Evolutionary conservation across 2,888 invertebrate species (phyloP).

Genomic region (Calameuta pallipes): DNA sequence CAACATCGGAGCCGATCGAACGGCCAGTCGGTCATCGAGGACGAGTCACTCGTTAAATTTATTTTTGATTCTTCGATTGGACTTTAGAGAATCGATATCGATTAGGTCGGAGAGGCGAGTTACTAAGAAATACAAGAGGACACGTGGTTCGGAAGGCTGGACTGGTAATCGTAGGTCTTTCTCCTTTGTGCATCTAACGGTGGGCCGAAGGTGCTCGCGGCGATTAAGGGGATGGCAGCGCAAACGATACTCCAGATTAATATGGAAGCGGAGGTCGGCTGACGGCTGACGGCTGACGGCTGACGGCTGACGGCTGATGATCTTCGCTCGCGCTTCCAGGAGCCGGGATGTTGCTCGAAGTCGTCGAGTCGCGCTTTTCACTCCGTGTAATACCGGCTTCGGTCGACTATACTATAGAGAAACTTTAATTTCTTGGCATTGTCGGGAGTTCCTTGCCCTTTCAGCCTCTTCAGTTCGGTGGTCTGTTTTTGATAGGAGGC

Average conservation of each 20-base stretch:
- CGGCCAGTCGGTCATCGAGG: neutral
- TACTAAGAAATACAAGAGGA: neutral
- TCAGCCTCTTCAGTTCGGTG: constrained; percentile 60
- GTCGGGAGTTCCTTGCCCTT: constrained; percentile 62
- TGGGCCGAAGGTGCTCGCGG: neutral
- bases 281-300: neutral
- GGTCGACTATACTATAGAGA: constrained; percentile 35
- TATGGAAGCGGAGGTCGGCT: neutral
- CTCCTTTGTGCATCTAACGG: too few species aligned
- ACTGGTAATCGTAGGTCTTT: neutral
- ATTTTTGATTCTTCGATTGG: neutral
- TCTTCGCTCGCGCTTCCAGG: neutral
- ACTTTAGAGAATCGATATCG: too few species aligned
- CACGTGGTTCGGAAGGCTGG: neutral
- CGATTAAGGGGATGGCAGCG: neutral
- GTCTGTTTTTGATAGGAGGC: constrained; percentile 64
- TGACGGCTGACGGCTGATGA: neutral
- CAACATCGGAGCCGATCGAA: neutral
- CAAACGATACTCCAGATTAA: neutral
- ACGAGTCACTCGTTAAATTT: neutral
- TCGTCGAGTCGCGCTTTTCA: neutral
- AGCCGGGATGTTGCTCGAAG: neutral
- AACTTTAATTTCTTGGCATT: constrained; percentile 64
- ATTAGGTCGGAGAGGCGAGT: too few species aligned
- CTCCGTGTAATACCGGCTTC: neutral